Percentiles rank a stretch among this genome's conserved stretches.
These are phyloP conservation scores for Aleiodes testaceus DNA, from an alignment of 2,888 invertebrate genomes.

Conservation along the genomic window DNA sequence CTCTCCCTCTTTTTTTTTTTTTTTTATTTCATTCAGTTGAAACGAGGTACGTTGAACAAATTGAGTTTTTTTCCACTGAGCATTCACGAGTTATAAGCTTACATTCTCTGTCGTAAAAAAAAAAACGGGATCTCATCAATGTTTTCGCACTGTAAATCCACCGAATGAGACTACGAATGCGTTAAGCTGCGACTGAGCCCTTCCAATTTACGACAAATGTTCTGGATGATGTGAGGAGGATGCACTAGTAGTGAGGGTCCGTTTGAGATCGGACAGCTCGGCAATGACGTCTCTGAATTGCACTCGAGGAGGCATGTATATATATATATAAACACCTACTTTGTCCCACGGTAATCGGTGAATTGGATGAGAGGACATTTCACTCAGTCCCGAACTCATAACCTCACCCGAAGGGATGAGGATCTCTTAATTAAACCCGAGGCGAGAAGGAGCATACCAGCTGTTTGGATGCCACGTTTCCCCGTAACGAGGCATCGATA, in stretches of 20 bases:
- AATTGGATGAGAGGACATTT: slow-evolving; percentile 56
- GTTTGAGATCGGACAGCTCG: not conserved
- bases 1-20: not conserved
- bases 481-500: slow-evolving; percentile 46
- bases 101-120: slow-evolving; percentile 14
- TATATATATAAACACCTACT: slow-evolving; percentile 1
- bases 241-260: slow-evolving; percentile 4
- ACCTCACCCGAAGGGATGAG: slow-evolving; percentile 42
- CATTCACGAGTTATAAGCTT: slow-evolving; percentile 22
- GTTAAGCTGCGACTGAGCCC: slow-evolving; percentile 45
- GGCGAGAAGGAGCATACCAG: slow-evolving; percentile 47
- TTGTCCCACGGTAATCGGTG: slow-evolving; percentile 50
- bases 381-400: slow-evolving; percentile 47
- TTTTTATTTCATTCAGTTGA: not conserved
- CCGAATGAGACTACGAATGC: slow-evolving; percentile 25
- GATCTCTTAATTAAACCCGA: slow-evolving; percentile 60
- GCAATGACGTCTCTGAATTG: slow-evolving; percentile 3
- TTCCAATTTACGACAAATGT: slow-evolving; percentile 44
- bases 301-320: not conserved
- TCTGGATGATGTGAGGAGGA: slow-evolving; percentile 7
- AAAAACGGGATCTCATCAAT: slow-evolving; percentile 49
- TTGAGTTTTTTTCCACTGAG: slow-evolving; percentile 15
- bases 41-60: not conserved
- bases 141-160: slow-evolving; percentile 50
- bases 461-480: slow-evolving; percentile 39